phyloP scores from a whole-genome alignment of 2,797 vertebrate species.

The Channallabes apus region DNA sequence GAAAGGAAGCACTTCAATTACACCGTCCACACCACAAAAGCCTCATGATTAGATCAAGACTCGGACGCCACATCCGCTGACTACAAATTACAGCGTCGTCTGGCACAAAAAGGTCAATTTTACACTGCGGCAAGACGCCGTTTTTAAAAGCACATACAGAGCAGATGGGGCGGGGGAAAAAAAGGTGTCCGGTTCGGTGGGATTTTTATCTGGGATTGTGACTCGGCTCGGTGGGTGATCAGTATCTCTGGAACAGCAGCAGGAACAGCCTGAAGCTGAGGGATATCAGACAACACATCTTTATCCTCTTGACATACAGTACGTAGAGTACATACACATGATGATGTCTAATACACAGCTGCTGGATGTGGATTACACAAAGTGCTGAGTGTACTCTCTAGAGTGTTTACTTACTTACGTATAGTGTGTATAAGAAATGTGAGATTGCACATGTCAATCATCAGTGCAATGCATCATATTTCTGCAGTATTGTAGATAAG shows the following conservation, averaged over 20 bases:
- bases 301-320: slow-evolving; percentile 1
- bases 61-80: slow-evolving; percentile 49
- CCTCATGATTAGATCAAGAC: slow-evolving; percentile 60
- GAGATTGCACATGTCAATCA: not conserved
- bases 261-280: not conserved
- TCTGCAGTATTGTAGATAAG: not conserved
- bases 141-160: not conserved
- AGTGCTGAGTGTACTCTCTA: not conserved
- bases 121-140: slow-evolving; percentile 53
- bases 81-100: slow-evolving; percentile 59
- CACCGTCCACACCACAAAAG: slow-evolving; percentile 48
- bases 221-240: not conserved
- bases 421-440: not conserved
- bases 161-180: slow-evolving; percentile 1
- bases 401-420: not conserved
- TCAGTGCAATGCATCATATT: not conserved
- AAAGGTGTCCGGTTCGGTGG: slow-evolving; percentile 44
- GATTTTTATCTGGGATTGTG: slow-evolving; percentile 41
- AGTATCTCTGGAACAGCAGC: not conserved
- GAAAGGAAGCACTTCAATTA: slow-evolving; percentile 27
- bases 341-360: not conserved
- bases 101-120: slow-evolving; percentile 67
- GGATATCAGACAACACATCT: not conserved
- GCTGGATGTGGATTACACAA: not conserved
- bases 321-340: not conserved